These are phyloP conservation scores for Adoxophyes honmai DNA, from an alignment of 1,140 invertebrate genomes.

Conservation along the genomic window DNA sequence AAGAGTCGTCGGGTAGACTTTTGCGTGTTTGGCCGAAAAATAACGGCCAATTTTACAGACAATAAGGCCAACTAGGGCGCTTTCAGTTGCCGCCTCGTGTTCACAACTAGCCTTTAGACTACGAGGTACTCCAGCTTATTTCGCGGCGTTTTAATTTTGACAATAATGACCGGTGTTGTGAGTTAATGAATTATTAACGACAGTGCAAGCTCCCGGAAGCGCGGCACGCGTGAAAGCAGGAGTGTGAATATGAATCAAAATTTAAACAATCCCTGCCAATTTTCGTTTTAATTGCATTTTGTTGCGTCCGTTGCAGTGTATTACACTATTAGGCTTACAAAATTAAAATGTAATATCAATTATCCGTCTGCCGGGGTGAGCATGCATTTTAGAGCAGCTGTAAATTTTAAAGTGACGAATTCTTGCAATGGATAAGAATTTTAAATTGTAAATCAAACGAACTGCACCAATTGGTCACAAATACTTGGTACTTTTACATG, in stretches of 20 bases:
- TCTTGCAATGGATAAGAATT: too few species aligned
- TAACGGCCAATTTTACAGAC: not conserved
- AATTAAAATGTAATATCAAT: not conserved
- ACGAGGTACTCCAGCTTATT: too few species aligned
- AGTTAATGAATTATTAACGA: constrained; percentile 32
- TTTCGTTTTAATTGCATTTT: constrained; percentile 46
- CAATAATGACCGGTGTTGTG: not conserved
- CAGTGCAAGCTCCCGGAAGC: constrained; percentile 9
- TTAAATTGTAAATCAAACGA: too few species aligned
- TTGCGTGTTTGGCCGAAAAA: constrained; percentile 9
- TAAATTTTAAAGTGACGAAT: too few species aligned
- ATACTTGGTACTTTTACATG: too few species aligned
- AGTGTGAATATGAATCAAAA: constrained; percentile 39
- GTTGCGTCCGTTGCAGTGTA: constrained; percentile 24
- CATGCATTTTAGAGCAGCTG: too few species aligned
- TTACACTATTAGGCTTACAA: not conserved
- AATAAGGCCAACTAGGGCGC: too few species aligned
- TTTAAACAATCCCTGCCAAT: constrained; percentile 38
- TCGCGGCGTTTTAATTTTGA: too few species aligned
- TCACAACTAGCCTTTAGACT: too few species aligned
- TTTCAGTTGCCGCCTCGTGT: too few species aligned
- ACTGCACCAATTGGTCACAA: too few species aligned
- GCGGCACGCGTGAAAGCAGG: constrained; percentile 11
- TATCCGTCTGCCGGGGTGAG: not conserved
- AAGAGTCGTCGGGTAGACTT: constrained; percentile 1